Conservation (phyloP, 2,113 vertebrate species). For the Furnarius figulus region DNA sequence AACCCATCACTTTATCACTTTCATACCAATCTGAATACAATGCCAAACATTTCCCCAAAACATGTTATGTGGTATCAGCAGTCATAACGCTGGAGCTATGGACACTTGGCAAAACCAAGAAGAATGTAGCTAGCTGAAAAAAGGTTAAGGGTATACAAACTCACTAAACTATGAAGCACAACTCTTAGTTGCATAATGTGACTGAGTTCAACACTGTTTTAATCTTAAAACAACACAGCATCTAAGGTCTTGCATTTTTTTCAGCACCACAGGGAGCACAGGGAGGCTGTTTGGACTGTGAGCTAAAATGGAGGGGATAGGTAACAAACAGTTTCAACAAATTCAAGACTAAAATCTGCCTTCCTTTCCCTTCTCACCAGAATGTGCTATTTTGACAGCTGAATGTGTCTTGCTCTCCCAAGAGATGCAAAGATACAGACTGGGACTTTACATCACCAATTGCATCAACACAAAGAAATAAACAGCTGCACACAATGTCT, state of each 20-base stretch:
- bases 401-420: not conserved
- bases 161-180: not conserved
- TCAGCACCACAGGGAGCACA: not conserved
- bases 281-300: not conserved
- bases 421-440: not conserved
- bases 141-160: not conserved
- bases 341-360: not conserved
- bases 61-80: accelerated
- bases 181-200: not conserved
- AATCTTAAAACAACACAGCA: constrained; percentile 19
- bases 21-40: not conserved
- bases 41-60: not conserved
- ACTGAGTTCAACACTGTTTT: not conserved
- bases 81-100: accelerated
- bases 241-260: constrained; percentile 3
- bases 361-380: not conserved
- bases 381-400: constrained; percentile 22
- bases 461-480: not conserved
- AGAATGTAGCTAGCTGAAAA: not conserved
- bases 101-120: not conserved
- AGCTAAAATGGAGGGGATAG: not conserved
- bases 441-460: not conserved
- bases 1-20: not conserved
- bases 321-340: not conserved
- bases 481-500: constrained; percentile 16